Conservation (phyloP, 2,888 invertebrate species). For the Microdon myrmicae region DNA sequence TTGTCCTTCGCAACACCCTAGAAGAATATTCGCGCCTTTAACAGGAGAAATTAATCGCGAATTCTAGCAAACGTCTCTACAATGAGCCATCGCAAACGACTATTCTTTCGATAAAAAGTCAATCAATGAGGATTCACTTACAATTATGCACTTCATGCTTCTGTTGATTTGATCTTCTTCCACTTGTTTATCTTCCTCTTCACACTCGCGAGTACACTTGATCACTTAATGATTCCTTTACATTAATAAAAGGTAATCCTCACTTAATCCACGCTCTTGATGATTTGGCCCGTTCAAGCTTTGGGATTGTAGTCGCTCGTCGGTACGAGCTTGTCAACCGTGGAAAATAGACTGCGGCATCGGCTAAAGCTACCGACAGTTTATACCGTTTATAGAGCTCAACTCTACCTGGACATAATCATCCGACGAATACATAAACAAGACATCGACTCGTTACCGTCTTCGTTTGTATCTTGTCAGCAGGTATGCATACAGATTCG, state of each 20-base stretch:
- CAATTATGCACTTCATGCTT: conserved; percentile 39
- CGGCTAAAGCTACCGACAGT: conserved; percentile 58
- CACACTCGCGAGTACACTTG: too few relatives aligned
- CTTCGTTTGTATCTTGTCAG: too few relatives aligned
- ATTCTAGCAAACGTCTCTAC: conserved; percentile 12
- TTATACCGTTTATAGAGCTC: conserved; percentile 66
- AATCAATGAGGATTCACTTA: conserved; percentile 24
- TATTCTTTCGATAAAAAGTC: background rate
- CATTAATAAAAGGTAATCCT: conserved; percentile 17
- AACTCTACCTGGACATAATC: conserved; percentile 33
- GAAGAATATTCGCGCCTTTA: too few relatives aligned
- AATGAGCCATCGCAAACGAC: background rate
- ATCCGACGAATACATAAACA: conserved; percentile 19
- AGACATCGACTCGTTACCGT: conserved; percentile 25
- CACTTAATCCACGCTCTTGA: conserved; percentile 12
- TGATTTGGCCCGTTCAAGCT: conserved; percentile 1
- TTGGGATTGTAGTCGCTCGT: conserved; percentile 17
- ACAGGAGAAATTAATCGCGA: too few relatives aligned
- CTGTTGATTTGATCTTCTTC: background rate
- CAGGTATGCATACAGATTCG: too few relatives aligned
- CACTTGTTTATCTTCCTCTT: too few relatives aligned
- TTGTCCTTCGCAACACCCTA: conserved; percentile 41
- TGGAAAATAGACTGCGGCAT: conserved; percentile 64
- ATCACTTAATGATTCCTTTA: conserved; percentile 13
- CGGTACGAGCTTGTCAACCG: conserved; percentile 62